Evolutionary conservation across 2,113 vertebrate genomes (phyloP), one percentile per base, ranked within the genome.

Genomic region (Planiliza haematocheilus): DNA sequence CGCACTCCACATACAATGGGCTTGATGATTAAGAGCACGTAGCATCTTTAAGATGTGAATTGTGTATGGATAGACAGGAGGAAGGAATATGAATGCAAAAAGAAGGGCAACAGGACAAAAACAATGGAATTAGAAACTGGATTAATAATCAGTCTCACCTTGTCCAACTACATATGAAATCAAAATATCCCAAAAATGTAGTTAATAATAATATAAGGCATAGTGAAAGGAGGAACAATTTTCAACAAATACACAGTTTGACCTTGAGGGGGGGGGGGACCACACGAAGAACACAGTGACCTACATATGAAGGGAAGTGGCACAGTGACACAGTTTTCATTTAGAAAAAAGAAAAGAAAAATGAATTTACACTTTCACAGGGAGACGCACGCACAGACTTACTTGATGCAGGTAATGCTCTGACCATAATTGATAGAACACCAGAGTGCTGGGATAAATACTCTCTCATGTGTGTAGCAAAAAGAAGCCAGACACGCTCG

Each of bases 321-420:
- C 62, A 61, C 50, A 69, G 20, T 80, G 78, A 84, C 80, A 60
- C 50, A 74, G 3, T 42, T 48, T 68, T 57, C n/a, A 17, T 48
- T 45, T 14, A 18, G 8, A 34, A 55, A 9, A 71, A 36, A 13
- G 1, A 12, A 4, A 45, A 2, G n/a, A 21, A 30, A 20, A 46
- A 43, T 2, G 7, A 7, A 38, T 20, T 9, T 12, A 39, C 9
- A 13, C 10, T 57, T 45, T 41, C n/a, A 20, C 9, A 21, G 13
- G n/a, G n/a, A 10, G 7, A 11, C 13, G 10, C 37, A 49, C 16
- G 49, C 4, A 14, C 16, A n/a, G 18, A 17, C 45, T 18, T 42
- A 14, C 7, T 39, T 21, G 13, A 49, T 24, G 52, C 10, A 52
- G 12, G 20, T 20, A 49, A 65, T n/a, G 30, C 10, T 21, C 1